These are phyloP conservation scores for Whitmania pigra DNA, from an alignment of 1,140 invertebrate genomes.

Conservation along the genomic window DNA sequence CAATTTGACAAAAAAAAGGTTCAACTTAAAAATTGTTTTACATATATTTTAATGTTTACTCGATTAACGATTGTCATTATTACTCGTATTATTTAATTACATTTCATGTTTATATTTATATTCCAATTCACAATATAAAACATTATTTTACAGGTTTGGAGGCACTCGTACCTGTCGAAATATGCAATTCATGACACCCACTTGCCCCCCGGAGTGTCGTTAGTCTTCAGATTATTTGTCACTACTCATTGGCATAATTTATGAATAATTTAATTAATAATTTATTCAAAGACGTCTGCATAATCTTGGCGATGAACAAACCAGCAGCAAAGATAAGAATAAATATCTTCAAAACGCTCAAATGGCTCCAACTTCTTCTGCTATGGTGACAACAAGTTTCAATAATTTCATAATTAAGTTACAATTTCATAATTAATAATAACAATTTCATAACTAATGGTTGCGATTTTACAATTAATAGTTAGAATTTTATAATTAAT, in stretches of 20 bases:
- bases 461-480: too few species aligned
- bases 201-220: not conserved
- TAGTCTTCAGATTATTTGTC: not conserved
- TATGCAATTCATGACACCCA: not conserved
- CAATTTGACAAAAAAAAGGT: conserved; percentile 1
- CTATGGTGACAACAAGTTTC: not conserved
- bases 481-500: too few species aligned
- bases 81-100: too few species aligned
- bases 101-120: too few species aligned
- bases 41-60: too few species aligned
- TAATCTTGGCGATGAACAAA: not conserved
- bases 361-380: not conserved
- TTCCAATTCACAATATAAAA: too few species aligned
- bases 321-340: too few species aligned
- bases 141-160: conserved; percentile 13
- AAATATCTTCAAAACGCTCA: not conserved
- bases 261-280: too few species aligned
- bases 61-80: too few species aligned
- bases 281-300: not conserved
- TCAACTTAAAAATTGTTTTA: too few species aligned
- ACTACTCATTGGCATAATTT: too few species aligned
- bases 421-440: not conserved
- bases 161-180: not conserved
- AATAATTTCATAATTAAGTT: not conserved
- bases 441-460: too few species aligned